Evolutionary conservation across 2,888 invertebrate species (phyloP).

Genomic region (Gryllus longicercus): DNA sequence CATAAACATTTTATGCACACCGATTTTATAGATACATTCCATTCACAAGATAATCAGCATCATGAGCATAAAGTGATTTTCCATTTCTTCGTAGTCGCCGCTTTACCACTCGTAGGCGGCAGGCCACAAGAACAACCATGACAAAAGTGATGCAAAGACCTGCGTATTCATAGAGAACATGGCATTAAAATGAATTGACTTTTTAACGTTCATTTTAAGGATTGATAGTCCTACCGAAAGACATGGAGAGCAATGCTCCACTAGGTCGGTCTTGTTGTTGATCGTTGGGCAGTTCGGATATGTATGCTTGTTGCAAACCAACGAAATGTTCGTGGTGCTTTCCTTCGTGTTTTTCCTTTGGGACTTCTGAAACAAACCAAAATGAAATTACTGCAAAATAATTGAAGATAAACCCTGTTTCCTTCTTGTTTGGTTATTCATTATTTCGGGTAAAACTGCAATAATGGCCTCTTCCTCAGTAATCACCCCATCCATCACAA

Average conservation of each 20-base stretch:
- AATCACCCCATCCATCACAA: too few species aligned
- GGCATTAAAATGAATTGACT: too few species aligned
- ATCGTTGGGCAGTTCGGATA: constrained; percentile 23
- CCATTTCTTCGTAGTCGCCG: constrained; percentile 72
- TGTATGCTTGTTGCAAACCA: constrained; percentile 36
- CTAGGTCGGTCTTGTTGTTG: constrained; percentile 53
- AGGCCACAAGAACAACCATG: constrained; percentile 76
- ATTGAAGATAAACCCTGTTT: too few species aligned
- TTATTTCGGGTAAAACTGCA: too few species aligned
- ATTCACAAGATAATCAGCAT: constrained; percentile 95
- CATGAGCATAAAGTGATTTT: constrained; percentile 80
- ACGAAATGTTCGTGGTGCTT: constrained; percentile 36
- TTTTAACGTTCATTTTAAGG: too few species aligned
- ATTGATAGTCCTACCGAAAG: constrained; percentile 56
- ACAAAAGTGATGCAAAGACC: constrained; percentile 77
- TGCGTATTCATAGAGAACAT: constrained; percentile 43
- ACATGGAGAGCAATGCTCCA: constrained; percentile 75
- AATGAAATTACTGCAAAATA: too few species aligned
- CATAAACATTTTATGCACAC: neutral
- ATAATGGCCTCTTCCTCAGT: too few species aligned
- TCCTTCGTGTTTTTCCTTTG: constrained; percentile 23
- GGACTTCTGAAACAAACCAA: too few species aligned
- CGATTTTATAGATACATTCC: constrained; percentile 86
- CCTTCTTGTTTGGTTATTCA: too few species aligned
- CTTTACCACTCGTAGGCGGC: constrained; percentile 73